Evolutionary conservation across 2,113 vertebrate genomes (phyloP).

Genomic region (Bettongia penicillata): DNA sequence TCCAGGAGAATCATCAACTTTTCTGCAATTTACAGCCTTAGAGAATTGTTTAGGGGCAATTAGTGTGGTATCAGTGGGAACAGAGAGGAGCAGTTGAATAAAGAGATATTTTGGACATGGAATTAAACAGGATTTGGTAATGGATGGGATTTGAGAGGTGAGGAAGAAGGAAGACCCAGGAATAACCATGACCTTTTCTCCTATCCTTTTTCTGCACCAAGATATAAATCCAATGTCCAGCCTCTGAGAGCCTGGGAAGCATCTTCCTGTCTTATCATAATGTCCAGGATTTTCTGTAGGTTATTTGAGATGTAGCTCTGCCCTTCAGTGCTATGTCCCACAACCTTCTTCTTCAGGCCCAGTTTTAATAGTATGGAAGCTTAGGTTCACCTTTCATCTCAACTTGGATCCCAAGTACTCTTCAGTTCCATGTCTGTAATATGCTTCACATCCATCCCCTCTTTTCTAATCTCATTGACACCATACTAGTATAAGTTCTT

Average conservation of each 20-base stretch:
- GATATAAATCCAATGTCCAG: background rate
- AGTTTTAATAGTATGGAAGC: background rate
- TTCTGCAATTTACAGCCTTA: background rate
- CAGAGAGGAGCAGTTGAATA: background rate
- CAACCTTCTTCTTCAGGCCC: background rate
- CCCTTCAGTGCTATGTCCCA: background rate
- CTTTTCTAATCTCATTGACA: background rate
- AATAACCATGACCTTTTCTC: background rate
- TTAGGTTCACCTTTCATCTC: background rate
- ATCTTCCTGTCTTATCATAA: background rate
- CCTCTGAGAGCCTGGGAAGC: background rate
- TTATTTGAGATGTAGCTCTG: background rate
- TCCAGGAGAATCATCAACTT: background rate
- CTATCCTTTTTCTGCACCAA: background rate
- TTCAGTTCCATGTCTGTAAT: background rate
- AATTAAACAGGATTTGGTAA: background rate
- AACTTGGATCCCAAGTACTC: background rate
- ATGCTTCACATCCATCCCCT: background rate
- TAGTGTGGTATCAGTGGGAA: background rate
- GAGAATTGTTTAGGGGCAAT: background rate
- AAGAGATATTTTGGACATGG: background rate
- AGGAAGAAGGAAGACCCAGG: background rate
- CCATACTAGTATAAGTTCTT: background rate
- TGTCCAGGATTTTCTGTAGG: background rate
- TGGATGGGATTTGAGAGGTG: background rate